Evolutionary conservation across 1,140 invertebrate genomes (phyloP), one percentile per base, ranked within the genome.

Genomic region (Ceratoteleas bidentatus): DNA sequence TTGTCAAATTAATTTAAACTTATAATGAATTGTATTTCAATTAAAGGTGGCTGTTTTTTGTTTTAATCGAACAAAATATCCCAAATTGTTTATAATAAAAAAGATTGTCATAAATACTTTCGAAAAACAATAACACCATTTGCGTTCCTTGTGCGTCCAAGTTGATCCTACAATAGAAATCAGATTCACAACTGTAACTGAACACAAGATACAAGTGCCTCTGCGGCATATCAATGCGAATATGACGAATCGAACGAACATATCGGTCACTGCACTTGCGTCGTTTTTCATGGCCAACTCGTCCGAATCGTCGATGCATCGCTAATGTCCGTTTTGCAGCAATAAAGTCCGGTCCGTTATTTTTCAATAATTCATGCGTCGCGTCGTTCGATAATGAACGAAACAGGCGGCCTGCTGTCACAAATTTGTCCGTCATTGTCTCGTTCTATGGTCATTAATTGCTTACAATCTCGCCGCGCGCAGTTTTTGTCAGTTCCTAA

Each of bases 181-280:
- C 34, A 36, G 5, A 9, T 36, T 9, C 34, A 10, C 7, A 45
- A 45, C 7, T n/a, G 43, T n/a, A 45, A 45, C 10, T 45, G n/a
- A 45, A 43, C 16, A 24, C 38, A 60, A 6, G 34, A 56, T 68
- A 43, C 33, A 0, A 50, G 11, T 40, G 4, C 11, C 33, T 69
- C 6, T 53, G 54, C 69, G 70, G 68, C 61, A 68, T 32, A 33
- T 62, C 16, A 72, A 13, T 36, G 58, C 6, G n/a, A 72, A 70
- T 49, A 57, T 70, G 53, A 66, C 60, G 49, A 60, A 66, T 73
- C 61, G 68, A 73, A 40, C 77, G 77, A 62, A 69, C 57, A 81
- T 74, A 64, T 70, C 77, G 77, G 77, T 81, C 77, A 81, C 54
- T 74, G 70, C 77, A 74, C 70, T 56, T 38, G 61, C 32, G 36